These are phyloP conservation scores for Scotopteryx bipunctaria DNA, from an alignment of 2,888 invertebrate species.

Conservation along the genomic window DNA sequence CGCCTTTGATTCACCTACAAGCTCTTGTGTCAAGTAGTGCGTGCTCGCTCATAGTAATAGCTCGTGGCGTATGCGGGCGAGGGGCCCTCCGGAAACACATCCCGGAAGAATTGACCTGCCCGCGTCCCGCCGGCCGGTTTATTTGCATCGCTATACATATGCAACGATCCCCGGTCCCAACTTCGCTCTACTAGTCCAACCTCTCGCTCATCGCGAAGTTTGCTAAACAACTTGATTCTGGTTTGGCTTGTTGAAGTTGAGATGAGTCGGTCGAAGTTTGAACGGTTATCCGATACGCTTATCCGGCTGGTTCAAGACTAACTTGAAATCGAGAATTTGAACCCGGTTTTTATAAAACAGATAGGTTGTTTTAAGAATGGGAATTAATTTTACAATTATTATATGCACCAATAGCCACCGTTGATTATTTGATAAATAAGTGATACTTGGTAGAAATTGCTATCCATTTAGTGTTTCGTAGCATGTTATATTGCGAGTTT, in stretches of 20 bases:
- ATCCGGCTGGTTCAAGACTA: not conserved
- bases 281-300: slow-evolving; percentile 16
- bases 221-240: slow-evolving; percentile 23
- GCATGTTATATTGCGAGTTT: slow-evolving; percentile 39
- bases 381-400: too few species aligned
- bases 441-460: too few species aligned
- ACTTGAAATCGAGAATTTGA: not conserved
- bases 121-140: slow-evolving; percentile 56
- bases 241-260: slow-evolving; percentile 13
- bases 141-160: slow-evolving; percentile 65
- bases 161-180: slow-evolving; percentile 40
- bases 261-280: slow-evolving; percentile 5
- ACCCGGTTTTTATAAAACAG: not conserved
- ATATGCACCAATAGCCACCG: too few species aligned
- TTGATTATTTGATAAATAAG: too few species aligned
- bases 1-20: slow-evolving; percentile 23
- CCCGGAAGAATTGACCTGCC: slow-evolving; percentile 77
- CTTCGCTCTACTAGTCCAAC: slow-evolving; percentile 33
- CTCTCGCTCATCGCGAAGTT: slow-evolving; percentile 37
- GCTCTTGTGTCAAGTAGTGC: slow-evolving; percentile 38
- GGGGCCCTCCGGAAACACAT: slow-evolving; percentile 74
- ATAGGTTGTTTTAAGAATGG: not conserved
- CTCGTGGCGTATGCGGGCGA: slow-evolving; percentile 25
- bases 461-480: slow-evolving; percentile 11
- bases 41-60: slow-evolving; percentile 66